Percentiles rank a stretch among this genome's conserved stretches.
Conservation (phyloP, 2,888 invertebrate species). For the Drosophila dives region DNA sequence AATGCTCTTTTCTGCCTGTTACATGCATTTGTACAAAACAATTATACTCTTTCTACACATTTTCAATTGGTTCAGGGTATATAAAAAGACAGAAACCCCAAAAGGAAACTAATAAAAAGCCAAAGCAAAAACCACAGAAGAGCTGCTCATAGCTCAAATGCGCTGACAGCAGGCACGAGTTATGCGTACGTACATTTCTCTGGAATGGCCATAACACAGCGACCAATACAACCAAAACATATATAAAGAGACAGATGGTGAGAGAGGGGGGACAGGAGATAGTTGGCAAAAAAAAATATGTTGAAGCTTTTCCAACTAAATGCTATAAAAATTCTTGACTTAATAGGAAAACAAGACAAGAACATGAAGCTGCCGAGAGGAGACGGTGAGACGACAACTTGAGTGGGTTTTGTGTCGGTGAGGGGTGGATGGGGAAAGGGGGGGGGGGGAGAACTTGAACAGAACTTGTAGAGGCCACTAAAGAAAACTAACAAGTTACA, state of each 20-base stretch:
- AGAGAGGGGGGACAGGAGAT: background rate
- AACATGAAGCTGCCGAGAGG: conserved; percentile 47
- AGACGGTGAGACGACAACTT: conserved; percentile 17
- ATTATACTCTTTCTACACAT: no score
- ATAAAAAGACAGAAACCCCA: conserved; percentile 42
- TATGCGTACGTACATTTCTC: conserved; percentile 67
- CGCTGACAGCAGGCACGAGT: conserved; percentile 80
- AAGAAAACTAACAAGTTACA: conserved; percentile 78
- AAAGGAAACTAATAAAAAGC: conserved; percentile 78
- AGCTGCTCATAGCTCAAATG: conserved; percentile 78
- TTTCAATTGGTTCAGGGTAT: no score
- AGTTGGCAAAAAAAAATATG: conserved; percentile 56
- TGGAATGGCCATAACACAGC: conserved; percentile 2
- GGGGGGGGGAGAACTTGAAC: background rate
- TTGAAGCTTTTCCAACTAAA: conserved; percentile 79
- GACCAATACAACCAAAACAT: background rate
- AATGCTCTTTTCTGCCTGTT: no score
- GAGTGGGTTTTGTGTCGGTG: background rate
- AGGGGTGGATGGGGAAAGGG: background rate
- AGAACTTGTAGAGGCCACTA: conserved; percentile 65
- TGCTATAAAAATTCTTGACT: conserved; percentile 80
- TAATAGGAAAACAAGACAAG: conserved; percentile 79
- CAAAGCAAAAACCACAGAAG: conserved; percentile 69
- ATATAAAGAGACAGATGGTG: background rate
- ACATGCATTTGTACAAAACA: no score